These are phyloP conservation scores for Triops longicaudatus DNA, from an alignment of 1,140 invertebrate species.

Conservation along the genomic window DNA sequence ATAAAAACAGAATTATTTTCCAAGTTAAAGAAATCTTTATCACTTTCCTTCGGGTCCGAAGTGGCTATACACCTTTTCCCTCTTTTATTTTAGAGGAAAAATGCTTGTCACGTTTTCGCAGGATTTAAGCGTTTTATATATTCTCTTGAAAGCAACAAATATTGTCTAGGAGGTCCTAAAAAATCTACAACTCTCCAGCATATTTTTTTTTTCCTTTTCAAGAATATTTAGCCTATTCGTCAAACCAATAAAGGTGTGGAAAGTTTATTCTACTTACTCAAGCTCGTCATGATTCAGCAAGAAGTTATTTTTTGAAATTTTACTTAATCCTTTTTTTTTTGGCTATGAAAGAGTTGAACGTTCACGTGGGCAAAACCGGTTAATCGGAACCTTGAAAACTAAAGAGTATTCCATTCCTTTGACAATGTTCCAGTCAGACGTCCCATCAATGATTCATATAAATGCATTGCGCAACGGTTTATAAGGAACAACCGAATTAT, in stretches of 20 bases:
- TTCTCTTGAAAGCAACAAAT: background rate
- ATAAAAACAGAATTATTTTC: background rate
- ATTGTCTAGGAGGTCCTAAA: background rate
- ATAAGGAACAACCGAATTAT: background rate
- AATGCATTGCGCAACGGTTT: background rate
- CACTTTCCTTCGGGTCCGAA: background rate
- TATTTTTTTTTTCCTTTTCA: background rate
- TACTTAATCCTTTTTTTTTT: background rate
- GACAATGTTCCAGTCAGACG: background rate
- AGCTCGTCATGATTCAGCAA: background rate
- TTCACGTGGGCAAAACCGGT: background rate
- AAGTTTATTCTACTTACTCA: conserved; percentile 3
- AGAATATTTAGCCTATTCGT: background rate
- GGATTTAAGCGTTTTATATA: background rate
- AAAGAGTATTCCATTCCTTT: background rate
- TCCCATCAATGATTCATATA: background rate
- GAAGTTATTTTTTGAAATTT: background rate
- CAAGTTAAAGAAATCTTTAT: background rate
- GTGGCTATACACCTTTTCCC: background rate
- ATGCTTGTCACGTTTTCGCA: background rate
- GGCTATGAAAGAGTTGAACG: background rate
- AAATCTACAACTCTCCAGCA: background rate
- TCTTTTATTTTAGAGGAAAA: background rate
- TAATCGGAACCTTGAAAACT: background rate
- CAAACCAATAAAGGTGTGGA: background rate